A percentile compares a stretch with the other conserved stretches of the same genome.
Conservation (phyloP, 2,113 vertebrate genomes). For the Rhizomys pruinosus region DNA sequence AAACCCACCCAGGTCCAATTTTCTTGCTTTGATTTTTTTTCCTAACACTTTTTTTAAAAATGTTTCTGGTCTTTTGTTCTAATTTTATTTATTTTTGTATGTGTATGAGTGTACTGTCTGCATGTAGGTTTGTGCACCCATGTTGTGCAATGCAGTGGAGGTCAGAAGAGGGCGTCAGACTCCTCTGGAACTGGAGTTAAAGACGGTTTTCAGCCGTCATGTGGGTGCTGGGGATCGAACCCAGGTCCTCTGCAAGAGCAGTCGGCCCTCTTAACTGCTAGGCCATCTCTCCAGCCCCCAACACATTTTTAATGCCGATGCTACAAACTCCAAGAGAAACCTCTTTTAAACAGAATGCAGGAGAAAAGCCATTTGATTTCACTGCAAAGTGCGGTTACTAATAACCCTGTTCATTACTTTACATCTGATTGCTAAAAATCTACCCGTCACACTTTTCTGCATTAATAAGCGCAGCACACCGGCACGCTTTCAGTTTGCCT, state of each 20-base stretch:
- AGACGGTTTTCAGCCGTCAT: no score
- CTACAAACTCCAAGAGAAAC: neutral
- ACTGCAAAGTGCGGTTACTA: constrained; percentile 7
- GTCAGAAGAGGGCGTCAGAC: no score
- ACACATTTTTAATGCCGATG: neutral
- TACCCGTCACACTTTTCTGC: neutral
- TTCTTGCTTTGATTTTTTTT: neutral
- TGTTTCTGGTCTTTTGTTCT: no score
- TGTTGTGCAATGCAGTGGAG: no score
- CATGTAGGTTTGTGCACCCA: no score
- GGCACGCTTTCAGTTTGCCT: neutral
- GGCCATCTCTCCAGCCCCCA: no score
- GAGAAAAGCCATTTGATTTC: neutral
- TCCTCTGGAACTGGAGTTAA: no score
- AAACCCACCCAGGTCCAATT: neutral
- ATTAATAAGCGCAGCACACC: neutral
- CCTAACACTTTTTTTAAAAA: neutral
- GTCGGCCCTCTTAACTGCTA: no score
- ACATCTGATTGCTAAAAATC: constrained; percentile 41
- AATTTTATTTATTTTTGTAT: no score
- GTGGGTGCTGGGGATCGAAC: no score
- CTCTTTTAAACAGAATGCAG: constrained; percentile 23
- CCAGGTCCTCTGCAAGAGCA: no score
- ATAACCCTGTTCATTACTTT: constrained; percentile 30
- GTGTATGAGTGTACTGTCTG: no score